phyloP scores from a whole-genome alignment of 2,113 vertebrate species.

The Kobus ellipsiprymnus region DNA sequence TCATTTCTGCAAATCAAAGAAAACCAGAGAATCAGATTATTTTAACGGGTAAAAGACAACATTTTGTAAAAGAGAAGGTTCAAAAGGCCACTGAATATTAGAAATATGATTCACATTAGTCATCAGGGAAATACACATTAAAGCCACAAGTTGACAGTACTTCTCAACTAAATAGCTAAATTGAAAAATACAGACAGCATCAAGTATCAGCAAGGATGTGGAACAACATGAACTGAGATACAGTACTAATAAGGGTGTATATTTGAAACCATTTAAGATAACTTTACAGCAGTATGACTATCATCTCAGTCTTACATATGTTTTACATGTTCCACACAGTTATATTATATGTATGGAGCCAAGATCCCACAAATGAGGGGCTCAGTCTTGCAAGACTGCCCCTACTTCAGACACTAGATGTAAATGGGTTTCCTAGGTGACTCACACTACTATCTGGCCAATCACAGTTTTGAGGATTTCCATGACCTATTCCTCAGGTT shows the following conservation, averaged over 20 bases:
- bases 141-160: not conserved
- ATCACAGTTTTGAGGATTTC: not conserved
- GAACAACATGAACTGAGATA: not conserved
- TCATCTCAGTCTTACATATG: not conserved
- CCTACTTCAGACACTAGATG: accelerated
- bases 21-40: not conserved
- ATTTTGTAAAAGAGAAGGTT: not conserved
- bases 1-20: not conserved
- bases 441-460: not conserved
- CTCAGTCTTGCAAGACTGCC: not conserved
- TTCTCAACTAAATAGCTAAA: not conserved
- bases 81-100: not conserved
- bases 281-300: not conserved
- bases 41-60: not conserved
- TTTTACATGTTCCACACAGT: not conserved
- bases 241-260: not conserved
- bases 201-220: not conserved
- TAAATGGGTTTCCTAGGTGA: not conserved
- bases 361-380: not conserved
- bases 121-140: not conserved
- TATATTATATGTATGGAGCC: not conserved
- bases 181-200: not conserved
- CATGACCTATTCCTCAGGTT: not conserved
- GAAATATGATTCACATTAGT: not conserved
- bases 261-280: not conserved